phyloP scores from a whole-genome alignment of 2,888 invertebrate genomes.

The Pandemis corylana region DNA sequence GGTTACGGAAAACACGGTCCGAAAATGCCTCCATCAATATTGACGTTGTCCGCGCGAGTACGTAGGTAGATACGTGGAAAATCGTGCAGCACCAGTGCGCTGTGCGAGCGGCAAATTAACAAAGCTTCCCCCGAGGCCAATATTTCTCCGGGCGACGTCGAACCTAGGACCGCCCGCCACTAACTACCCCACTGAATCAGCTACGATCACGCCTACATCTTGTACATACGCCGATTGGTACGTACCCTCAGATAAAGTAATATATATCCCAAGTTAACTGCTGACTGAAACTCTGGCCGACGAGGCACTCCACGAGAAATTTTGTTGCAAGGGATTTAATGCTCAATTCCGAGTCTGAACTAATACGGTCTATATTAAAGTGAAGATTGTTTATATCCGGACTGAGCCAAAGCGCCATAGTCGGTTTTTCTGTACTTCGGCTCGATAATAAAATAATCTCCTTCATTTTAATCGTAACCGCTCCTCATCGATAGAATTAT shows the following conservation, averaged over 20 bases:
- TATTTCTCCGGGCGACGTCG: slow-evolving; percentile 81
- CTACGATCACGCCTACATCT: slow-evolving; percentile 84
- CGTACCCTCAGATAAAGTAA: slow-evolving; percentile 76
- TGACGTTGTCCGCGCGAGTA: slow-evolving; percentile 51
- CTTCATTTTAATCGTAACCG: not conserved
- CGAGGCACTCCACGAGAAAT: slow-evolving; percentile 46
- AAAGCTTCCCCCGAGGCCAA: slow-evolving; percentile 79
- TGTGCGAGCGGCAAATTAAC: slow-evolving; percentile 81
- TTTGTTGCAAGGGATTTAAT: slow-evolving; percentile 40
- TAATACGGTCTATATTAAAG: slow-evolving; percentile 28
- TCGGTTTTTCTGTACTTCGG: not conserved
- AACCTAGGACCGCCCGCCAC: slow-evolving; percentile 81
- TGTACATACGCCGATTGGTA: slow-evolving; percentile 82
- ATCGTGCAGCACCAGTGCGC: slow-evolving; percentile 67
- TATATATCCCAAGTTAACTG: slow-evolving; percentile 73
- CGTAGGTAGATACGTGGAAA: slow-evolving; percentile 65
- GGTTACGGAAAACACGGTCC: slow-evolving; percentile 48
- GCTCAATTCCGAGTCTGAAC: slow-evolving; percentile 25
- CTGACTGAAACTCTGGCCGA: slow-evolving; percentile 64
- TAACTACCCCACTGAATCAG: slow-evolving; percentile 84
- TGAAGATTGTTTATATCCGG: slow-evolving; percentile 2
- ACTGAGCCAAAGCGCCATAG: not conserved
- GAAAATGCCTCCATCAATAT: slow-evolving; percentile 60
- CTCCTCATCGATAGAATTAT: not conserved
- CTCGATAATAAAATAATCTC: not conserved